These are phyloP conservation scores for Rhinolophus ferrumequinum DNA, from an alignment of 2,113 vertebrate genomes.

Conservation along the genomic window DNA sequence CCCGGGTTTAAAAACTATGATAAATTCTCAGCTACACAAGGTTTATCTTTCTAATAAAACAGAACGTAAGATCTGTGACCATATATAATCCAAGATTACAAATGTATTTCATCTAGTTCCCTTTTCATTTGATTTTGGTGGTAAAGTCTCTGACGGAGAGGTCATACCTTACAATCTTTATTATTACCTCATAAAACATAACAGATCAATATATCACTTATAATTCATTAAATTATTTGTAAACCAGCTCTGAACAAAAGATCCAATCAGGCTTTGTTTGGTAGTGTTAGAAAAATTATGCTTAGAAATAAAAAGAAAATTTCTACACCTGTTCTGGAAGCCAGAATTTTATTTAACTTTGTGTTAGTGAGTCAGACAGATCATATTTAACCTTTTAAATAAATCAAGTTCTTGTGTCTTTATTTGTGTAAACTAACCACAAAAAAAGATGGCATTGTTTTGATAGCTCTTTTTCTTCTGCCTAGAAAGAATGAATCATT, in stretches of 20 bases:
- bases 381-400: neutral
- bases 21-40: neutral
- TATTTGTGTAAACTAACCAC: neutral
- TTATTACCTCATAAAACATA: neutral
- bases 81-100: neutral
- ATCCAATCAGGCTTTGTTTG: neutral
- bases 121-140: constrained; percentile 9
- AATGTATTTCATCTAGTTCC: neutral
- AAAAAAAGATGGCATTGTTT: neutral
- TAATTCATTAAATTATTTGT: neutral
- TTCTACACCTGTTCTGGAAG: neutral
- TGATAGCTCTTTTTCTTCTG: neutral
- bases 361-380: neutral
- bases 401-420: neutral
- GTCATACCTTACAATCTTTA: neutral
- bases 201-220: neutral
- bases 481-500: neutral
- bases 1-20: neutral
- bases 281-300: neutral
- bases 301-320: neutral
- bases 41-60: neutral
- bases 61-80: neutral
- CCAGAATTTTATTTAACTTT: constrained; percentile 11
- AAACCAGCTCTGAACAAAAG: neutral
- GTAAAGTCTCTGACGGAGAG: neutral